phyloP scores from a whole-genome alignment of 2,888 invertebrate genomes.

The Empis livida region DNA sequence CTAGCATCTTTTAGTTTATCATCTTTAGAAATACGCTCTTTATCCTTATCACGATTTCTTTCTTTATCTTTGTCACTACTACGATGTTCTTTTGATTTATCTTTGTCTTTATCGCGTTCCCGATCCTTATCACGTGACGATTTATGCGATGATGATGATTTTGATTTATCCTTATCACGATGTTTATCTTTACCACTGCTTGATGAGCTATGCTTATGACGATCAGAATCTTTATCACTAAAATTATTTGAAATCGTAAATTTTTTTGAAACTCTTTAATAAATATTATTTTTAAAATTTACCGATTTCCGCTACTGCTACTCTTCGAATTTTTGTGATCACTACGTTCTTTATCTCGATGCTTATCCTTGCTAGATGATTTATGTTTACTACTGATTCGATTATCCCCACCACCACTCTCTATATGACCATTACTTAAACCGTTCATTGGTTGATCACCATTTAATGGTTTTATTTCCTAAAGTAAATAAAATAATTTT shows the following conservation, averaged over 20 bases:
- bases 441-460: slow-evolving; percentile 60
- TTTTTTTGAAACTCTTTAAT: not conserved
- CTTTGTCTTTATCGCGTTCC: slow-evolving; percentile 31
- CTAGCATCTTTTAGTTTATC: not conserved
- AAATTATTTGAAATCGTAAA: not conserved
- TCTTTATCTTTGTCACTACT: slow-evolving; percentile 9
- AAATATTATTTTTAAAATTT: slow-evolving; percentile 9
- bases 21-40: slow-evolving; percentile 26
- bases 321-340: slow-evolving; percentile 41
- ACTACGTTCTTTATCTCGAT: slow-evolving; percentile 39
- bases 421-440: slow-evolving; percentile 59
- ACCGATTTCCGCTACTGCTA: slow-evolving; percentile 31
- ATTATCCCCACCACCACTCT: slow-evolving; percentile 21
- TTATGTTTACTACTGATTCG: slow-evolving; percentile 48
- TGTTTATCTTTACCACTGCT: slow-evolving; percentile 33
- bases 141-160: slow-evolving; percentile 25
- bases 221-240: slow-evolving; percentile 32
- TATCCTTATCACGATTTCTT: slow-evolving; percentile 21
- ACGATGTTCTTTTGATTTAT: slow-evolving; percentile 21
- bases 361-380: slow-evolving; percentile 46
- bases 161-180: slow-evolving; percentile 35
- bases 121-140: slow-evolving; percentile 18
- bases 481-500: too few relatives aligned
- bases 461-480: slow-evolving; percentile 27
- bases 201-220: slow-evolving; percentile 41